Conservation (phyloP, 2,888 invertebrate genomes). For the Pasiphila rectangulata region DNA sequence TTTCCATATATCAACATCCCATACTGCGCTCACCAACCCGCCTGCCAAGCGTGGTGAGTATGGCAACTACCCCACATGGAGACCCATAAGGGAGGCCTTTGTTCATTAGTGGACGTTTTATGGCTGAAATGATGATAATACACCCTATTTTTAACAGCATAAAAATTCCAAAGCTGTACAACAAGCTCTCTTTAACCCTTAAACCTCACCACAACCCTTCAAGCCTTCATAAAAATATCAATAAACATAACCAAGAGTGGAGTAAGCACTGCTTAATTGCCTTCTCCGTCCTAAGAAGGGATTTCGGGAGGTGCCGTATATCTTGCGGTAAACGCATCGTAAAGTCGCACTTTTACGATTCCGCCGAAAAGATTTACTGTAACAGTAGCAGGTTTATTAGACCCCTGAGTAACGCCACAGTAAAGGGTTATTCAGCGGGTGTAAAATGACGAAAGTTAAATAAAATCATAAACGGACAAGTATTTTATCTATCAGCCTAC, state of each 20-base stretch:
- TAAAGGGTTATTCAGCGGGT: neutral
- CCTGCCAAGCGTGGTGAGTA: too few relatives aligned
- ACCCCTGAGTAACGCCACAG: constrained; percentile 34
- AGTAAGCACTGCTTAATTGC: constrained; percentile 33
- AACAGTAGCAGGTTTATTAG: constrained; percentile 42
- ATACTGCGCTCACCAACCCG: too few relatives aligned
- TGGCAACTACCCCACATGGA: too few relatives aligned
- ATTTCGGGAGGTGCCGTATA: constrained; percentile 34
- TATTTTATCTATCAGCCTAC: too few relatives aligned
- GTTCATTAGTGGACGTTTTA: too few relatives aligned
- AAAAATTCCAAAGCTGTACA: too few relatives aligned
- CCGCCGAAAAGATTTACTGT: constrained; percentile 52
- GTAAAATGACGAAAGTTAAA: neutral
- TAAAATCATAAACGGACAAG: too few relatives aligned
- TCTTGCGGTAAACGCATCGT: constrained; percentile 49
- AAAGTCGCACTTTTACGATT: constrained; percentile 52
- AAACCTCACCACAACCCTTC: constrained; percentile 11
- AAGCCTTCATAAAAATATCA: constrained; percentile 43
- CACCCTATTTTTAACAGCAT: too few relatives aligned
- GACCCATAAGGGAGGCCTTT: too few relatives aligned
- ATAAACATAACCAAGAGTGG: constrained; percentile 40
- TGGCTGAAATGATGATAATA: too few relatives aligned
- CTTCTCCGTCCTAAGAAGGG: constrained; percentile 27
- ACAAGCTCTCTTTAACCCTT: constrained; percentile 3
- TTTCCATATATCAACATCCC: too few relatives aligned